Percentiles rank a stretch among this genome's conserved stretches.
These are phyloP conservation scores for Phalacrocorax aristotelis DNA, from an alignment of 2,113 vertebrate species.

Conservation along the genomic window DNA sequence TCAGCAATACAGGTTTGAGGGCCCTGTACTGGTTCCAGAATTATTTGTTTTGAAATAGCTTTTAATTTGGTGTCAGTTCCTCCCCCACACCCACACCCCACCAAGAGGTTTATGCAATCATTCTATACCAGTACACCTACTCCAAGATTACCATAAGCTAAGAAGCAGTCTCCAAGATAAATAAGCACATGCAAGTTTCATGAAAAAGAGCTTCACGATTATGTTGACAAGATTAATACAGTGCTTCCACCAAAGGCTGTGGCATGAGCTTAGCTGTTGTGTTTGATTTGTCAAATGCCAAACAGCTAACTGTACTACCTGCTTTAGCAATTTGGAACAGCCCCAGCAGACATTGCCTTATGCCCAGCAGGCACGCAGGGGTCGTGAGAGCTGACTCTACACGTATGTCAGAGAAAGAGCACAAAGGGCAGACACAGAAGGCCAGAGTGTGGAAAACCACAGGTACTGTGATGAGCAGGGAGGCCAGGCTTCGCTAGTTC, in stretches of 20 bases:
- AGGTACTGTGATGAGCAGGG: neutral
- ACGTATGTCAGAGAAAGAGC: neutral
- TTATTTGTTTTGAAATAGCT: neutral
- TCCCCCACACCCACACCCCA: rapidly evolving
- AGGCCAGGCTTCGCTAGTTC: neutral
- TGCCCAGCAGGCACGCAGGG: rapidly evolving
- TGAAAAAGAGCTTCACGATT: neutral
- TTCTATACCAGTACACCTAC: neutral
- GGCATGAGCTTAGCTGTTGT: neutral
- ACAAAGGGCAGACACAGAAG: neutral
- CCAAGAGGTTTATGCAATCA: neutral
- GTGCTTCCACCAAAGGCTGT: neutral
- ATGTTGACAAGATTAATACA: neutral
- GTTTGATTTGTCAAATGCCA: neutral
- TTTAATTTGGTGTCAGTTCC: neutral
- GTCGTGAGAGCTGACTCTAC: neutral
- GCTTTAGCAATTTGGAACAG: neutral
- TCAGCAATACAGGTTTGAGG: neutral
- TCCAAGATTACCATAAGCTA: neutral
- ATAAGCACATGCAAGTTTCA: neutral
- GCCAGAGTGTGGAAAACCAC: neutral
- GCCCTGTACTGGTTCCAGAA: neutral
- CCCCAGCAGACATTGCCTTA: neutral
- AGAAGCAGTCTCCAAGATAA: conserved; percentile 1
- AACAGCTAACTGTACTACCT: neutral